Percentiles rank a stretch among this genome's conserved stretches.
These are phyloP conservation scores for Trinectes maculatus DNA, from an alignment of 2,113 vertebrate genomes.

Conservation along the genomic window DNA sequence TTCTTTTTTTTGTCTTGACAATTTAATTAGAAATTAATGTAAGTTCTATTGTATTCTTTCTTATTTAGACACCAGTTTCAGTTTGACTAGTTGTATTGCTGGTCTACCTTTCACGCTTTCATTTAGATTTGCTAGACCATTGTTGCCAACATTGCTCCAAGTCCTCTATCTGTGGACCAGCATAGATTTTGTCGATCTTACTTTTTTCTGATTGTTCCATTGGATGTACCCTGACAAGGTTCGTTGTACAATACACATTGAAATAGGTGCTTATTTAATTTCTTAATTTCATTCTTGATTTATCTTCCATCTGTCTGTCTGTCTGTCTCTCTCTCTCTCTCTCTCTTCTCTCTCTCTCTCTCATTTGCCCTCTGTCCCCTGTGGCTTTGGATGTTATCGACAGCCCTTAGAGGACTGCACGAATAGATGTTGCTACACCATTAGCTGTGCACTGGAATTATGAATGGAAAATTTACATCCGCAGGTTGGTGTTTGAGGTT, in stretches of 20 bases:
- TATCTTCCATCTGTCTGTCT: constrained; percentile 3
- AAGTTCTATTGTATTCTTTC: too few species aligned
- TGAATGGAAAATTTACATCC: not conserved
- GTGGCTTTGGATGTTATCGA: constrained; percentile 22
- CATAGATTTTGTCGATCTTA: constrained; percentile 9
- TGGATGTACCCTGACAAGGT: constrained; percentile 10
- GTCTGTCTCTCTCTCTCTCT: not conserved
- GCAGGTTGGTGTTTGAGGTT: constrained; percentile 24
- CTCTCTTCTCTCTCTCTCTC: not conserved
- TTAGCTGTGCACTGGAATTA: not conserved
- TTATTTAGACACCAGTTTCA: too few species aligned
- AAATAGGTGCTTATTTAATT: too few species aligned
- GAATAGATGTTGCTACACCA: constrained; percentile 1
- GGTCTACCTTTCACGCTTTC: too few species aligned
- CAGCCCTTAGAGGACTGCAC: constrained; percentile 8
- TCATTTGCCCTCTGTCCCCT: constrained; percentile 2
- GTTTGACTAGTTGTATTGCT: not conserved
- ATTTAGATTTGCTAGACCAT: constrained; percentile 7
- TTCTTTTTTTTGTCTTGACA: too few species aligned
- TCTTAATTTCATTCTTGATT: not conserved
- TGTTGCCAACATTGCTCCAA: too few species aligned
- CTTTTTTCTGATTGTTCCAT: not conserved
- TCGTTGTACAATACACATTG: constrained; percentile 7
- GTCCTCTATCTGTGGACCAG: constrained; percentile 1
- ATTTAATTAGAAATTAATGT: too few species aligned